phyloP scores from a whole-genome alignment of 2,888 invertebrate species.

The Athrips mouffetella region DNA sequence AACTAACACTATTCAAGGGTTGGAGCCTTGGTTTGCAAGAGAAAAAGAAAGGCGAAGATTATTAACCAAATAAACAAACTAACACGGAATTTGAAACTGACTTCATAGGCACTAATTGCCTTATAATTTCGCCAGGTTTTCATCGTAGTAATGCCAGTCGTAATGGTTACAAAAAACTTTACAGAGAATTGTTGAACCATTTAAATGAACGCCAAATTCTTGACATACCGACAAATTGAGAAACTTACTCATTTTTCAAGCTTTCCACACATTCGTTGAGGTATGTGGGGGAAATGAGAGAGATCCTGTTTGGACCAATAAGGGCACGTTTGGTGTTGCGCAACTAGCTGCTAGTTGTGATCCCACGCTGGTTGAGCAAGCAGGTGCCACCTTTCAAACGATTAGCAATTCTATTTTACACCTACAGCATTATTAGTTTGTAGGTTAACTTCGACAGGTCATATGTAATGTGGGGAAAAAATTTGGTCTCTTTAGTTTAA shows the following conservation, averaged over 20 bases:
- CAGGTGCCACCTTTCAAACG: conserved; percentile 44
- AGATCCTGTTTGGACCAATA: conserved; percentile 10
- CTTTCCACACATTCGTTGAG: conserved; percentile 7
- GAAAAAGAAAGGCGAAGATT: neutral
- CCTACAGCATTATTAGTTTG: conserved; percentile 30
- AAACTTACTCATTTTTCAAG: conserved; percentile 2
- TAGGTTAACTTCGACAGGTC: conserved; percentile 21
- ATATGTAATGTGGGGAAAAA: too few species aligned
- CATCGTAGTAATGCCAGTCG: too few species aligned
- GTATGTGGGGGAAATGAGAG: conserved; percentile 4
- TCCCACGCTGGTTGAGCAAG: conserved; percentile 48
- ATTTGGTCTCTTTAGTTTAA: too few species aligned
- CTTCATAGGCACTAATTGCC: too few species aligned
- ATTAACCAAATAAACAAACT: too few species aligned
- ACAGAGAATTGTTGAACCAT: neutral
- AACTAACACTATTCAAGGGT: too few species aligned
- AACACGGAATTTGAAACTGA: too few species aligned
- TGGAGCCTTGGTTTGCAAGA: too few species aligned
- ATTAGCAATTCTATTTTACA: conserved; percentile 53
- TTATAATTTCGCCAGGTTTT: too few species aligned
- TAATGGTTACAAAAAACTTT: neutral
- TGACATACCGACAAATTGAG: neutral
- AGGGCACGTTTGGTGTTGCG: conserved; percentile 26
- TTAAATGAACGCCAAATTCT: neutral
- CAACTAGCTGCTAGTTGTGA: conserved; percentile 25